These are phyloP conservation scores for Stomatorhinus ivindoensis DNA, from an alignment of 2,113 vertebrate species.

Conservation along the genomic window DNA sequence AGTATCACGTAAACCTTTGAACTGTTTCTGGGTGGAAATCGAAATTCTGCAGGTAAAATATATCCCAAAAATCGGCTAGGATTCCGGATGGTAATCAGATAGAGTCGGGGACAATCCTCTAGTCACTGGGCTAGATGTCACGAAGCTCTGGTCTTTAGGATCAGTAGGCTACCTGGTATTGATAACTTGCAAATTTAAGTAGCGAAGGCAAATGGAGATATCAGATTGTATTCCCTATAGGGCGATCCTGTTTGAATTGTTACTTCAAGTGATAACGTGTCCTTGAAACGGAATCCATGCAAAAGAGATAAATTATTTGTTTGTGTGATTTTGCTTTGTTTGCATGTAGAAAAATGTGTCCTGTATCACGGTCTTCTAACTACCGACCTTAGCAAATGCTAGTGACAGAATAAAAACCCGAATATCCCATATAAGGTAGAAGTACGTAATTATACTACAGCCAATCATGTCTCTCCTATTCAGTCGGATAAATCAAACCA, in stretches of 20 bases:
- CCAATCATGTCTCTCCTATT: slow-evolving; percentile 73
- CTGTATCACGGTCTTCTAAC: background rate
- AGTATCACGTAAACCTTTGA: slow-evolving; percentile 30
- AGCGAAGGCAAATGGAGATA: slow-evolving; percentile 56
- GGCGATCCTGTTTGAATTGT: slow-evolving; percentile 32
- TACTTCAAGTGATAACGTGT: slow-evolving; percentile 13
- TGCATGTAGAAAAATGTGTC: background rate
- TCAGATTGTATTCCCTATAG: slow-evolving; percentile 68
- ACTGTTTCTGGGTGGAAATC: slow-evolving; percentile 10
- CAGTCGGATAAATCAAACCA: slow-evolving; percentile 75
- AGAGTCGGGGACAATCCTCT: background rate
- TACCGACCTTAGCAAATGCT: slow-evolving; percentile 74
- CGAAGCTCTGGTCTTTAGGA: slow-evolving; percentile 27
- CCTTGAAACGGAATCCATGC: slow-evolving; percentile 11
- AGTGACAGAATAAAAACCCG: slow-evolving; percentile 82
- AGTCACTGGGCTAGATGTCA: background rate
- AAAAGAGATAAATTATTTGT: background rate
- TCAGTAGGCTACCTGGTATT: slow-evolving; percentile 13
- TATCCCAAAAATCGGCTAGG: slow-evolving; percentile 5
- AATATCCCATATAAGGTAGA: slow-evolving; percentile 56
- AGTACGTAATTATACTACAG: slow-evolving; percentile 61
- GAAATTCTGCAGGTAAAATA: slow-evolving; percentile 5
- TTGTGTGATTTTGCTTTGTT: slow-evolving; percentile 7
- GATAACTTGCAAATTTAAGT: slow-evolving; percentile 28
- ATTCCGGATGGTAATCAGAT: background rate